A percentile compares a stretch with the other conserved stretches of the same genome.
These are phyloP conservation scores for Nyctibius grandis DNA, from an alignment of 2,797 vertebrate genomes.

Conservation along the genomic window DNA sequence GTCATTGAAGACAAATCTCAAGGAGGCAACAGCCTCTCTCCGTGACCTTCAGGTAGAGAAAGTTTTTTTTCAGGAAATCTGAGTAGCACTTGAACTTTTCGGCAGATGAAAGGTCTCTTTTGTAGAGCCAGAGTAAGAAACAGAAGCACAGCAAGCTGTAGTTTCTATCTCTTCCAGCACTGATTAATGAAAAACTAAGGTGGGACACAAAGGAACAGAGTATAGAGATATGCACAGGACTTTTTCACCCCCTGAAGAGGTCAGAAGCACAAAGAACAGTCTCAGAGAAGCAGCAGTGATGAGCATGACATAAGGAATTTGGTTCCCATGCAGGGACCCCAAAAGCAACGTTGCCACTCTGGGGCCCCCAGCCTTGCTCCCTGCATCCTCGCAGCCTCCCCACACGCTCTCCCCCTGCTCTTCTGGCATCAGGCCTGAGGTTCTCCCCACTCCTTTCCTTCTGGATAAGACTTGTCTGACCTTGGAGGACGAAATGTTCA, in stretches of 20 bases:
- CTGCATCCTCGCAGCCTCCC: fast-evolving
- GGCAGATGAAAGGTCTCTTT: not conserved
- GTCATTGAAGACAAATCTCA: not conserved
- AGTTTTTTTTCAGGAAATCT: not conserved
- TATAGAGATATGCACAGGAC: not conserved
- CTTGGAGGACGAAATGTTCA: fast-evolving
- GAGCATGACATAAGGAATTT: not conserved
- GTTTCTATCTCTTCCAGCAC: not conserved
- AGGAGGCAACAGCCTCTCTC: not conserved
- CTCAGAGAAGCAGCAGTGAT: not conserved
- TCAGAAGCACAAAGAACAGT: not conserved
- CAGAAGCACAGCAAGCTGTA: not conserved
- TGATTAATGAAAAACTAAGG: not conserved
- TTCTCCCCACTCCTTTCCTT: not conserved
- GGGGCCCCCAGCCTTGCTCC: fast-evolving
- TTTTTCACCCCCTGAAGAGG: not conserved
- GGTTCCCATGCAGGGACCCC: not conserved
- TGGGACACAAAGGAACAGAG: not conserved
- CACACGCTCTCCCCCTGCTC: fast-evolving
- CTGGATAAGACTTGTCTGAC: not conserved
- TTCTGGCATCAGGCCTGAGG: not conserved
- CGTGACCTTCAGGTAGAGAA: not conserved
- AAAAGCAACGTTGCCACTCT: not conserved
- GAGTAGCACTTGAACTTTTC: not conserved
- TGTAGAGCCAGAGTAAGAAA: not conserved